Conservation (phyloP, 2,797 vertebrate genomes). For the Buphagus erythrorhynchus region DNA sequence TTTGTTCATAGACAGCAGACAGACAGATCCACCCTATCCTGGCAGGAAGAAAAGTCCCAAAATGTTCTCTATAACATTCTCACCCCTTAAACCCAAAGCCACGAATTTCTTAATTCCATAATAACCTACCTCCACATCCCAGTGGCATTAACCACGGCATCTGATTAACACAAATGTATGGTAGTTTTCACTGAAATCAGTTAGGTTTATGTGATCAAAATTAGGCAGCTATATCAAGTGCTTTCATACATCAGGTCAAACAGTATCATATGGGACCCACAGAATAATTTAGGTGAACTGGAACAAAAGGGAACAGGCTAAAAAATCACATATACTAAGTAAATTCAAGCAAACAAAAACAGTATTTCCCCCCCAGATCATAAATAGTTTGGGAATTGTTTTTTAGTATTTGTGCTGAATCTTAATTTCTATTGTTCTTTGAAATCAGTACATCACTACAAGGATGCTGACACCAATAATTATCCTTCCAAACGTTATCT, state of each 20-base stretch:
- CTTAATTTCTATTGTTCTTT: background rate
- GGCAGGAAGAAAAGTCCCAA: background rate
- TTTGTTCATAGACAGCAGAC: background rate
- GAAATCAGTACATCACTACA: background rate
- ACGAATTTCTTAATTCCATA: background rate
- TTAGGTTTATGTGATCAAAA: background rate
- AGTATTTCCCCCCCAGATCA: background rate
- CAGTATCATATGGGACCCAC: background rate
- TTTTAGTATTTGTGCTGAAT: background rate
- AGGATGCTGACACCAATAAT: background rate
- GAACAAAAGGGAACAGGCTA: background rate
- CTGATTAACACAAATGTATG: background rate
- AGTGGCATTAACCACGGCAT: background rate
- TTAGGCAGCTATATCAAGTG: background rate
- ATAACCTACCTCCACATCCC: background rate
- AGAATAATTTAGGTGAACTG: background rate
- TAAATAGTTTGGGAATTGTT: background rate
- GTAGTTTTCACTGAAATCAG: background rate
- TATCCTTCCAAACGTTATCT: background rate
- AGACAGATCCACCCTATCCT: rapidly evolving
- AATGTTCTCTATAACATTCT: background rate
- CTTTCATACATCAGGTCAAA: background rate
- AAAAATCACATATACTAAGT: background rate
- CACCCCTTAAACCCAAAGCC: background rate
- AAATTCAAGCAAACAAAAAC: background rate